These are phyloP conservation scores for Heliothis subflexa DNA, from an alignment of 1,140 invertebrate genomes.

Conservation along the genomic window DNA sequence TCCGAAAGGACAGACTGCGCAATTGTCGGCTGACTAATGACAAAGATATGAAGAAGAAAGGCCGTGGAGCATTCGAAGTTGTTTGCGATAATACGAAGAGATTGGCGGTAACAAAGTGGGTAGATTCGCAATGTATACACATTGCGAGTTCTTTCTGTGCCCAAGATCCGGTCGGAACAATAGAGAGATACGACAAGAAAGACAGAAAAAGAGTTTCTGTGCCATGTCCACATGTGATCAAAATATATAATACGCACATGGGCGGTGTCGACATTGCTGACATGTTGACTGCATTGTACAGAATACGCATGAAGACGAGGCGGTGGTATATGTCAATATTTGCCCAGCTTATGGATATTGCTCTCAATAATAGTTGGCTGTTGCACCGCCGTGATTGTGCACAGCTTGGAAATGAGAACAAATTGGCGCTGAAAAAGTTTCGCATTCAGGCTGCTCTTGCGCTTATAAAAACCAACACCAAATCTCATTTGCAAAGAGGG, in stretches of 20 bases:
- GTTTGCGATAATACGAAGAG: too few relatives aligned
- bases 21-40: too few relatives aligned
- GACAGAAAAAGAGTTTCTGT: not conserved
- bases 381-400: not conserved
- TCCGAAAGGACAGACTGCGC: too few relatives aligned
- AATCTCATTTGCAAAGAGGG: not conserved
- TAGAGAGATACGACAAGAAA: conserved; percentile 35
- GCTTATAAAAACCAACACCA: not conserved
- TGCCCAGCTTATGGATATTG: not conserved
- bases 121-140: conserved; percentile 23
- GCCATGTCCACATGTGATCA: conserved; percentile 13
- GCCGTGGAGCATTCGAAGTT: conserved; percentile 1
- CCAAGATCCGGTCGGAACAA: conserved; percentile 10
- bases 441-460: conserved; percentile 6
- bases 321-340: conserved; percentile 18
- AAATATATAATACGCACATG: conserved; percentile 19
- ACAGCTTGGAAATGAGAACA: not conserved
- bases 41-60: conserved; percentile 3
- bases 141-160: conserved; percentile 30
- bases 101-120: conserved; percentile 4
- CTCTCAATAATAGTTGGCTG: not conserved
- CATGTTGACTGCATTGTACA: conserved; percentile 14
- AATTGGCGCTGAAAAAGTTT: conserved; percentile 3
- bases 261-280: conserved; percentile 23
- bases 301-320: conserved; percentile 21